These are phyloP conservation scores for Ammospiza maritima DNA, from an alignment of 2,797 vertebrate genomes.

Conservation along the genomic window DNA sequence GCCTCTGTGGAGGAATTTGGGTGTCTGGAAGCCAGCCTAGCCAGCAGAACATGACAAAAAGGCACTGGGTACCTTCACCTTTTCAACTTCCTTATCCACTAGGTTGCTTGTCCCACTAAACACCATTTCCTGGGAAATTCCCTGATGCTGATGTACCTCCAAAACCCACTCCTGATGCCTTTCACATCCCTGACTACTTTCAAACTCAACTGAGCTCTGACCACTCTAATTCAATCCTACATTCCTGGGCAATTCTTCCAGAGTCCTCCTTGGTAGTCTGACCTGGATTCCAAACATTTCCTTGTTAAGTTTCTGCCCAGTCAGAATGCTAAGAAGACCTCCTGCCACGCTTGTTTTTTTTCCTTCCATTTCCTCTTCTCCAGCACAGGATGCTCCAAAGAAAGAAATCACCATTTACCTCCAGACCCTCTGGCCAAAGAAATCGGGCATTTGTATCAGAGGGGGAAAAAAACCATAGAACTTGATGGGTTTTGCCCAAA, in stretches of 20 bases:
- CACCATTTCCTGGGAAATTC: not conserved
- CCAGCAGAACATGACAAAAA: not conserved
- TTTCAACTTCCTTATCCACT: not conserved
- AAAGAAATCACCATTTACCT: not conserved
- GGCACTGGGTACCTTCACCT: not conserved
- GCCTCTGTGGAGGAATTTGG: not conserved
- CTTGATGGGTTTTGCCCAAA: not conserved
- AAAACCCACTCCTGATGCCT: not conserved
- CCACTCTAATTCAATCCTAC: not conserved
- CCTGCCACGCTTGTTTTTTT: not conserved
- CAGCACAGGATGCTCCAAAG: not conserved
- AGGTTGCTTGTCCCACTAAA: not conserved
- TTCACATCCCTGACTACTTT: not conserved
- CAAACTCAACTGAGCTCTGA: not conserved
- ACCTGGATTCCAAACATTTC: not conserved
- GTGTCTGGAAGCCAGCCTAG: not conserved
- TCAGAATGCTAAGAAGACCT: not conserved
- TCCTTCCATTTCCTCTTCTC: not conserved
- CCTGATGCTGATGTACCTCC: accelerated
- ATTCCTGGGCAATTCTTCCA: not conserved
- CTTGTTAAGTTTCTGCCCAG: not conserved
- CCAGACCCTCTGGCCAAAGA: not conserved
- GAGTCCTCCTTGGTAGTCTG: not conserved
- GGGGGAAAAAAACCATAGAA: not conserved
- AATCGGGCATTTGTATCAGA: not conserved